Evolutionary conservation across 2,113 vertebrate genomes (phyloP).

Genomic region (Craseonycteris thonglongyai): DNA sequence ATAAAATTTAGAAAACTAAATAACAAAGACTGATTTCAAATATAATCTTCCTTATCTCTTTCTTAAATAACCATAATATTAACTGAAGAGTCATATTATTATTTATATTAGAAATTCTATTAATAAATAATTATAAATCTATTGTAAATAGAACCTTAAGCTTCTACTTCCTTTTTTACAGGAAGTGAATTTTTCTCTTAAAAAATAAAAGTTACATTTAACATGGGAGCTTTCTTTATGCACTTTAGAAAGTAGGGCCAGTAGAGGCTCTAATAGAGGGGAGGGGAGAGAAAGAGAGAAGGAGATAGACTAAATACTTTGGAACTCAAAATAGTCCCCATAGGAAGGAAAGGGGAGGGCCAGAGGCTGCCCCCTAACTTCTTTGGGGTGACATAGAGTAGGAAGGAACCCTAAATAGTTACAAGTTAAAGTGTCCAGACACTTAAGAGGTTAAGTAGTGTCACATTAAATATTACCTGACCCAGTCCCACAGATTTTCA

Average conservation of each 20-base stretch:
- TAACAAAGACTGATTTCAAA: background rate
- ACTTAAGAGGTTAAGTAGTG: background rate
- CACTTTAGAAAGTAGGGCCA: background rate
- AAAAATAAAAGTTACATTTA: background rate
- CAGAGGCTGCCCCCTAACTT: background rate
- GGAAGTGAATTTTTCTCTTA: background rate
- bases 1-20: background rate
- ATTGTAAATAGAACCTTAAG: background rate
- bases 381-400: background rate
- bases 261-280: background rate
- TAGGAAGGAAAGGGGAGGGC: background rate
- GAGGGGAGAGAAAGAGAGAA: background rate
- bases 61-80: background rate
- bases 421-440: background rate
- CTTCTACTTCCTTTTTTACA: background rate
- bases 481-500: background rate
- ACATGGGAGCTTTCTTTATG: background rate
- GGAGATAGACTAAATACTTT: background rate
- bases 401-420: background rate
- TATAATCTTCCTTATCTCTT: background rate
- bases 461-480: background rate
- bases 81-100: background rate
- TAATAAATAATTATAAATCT: background rate
- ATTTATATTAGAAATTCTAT: background rate
- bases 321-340: background rate